phyloP scores from a whole-genome alignment of 1,140 invertebrate species.

The Drosophila pandora region DNA sequence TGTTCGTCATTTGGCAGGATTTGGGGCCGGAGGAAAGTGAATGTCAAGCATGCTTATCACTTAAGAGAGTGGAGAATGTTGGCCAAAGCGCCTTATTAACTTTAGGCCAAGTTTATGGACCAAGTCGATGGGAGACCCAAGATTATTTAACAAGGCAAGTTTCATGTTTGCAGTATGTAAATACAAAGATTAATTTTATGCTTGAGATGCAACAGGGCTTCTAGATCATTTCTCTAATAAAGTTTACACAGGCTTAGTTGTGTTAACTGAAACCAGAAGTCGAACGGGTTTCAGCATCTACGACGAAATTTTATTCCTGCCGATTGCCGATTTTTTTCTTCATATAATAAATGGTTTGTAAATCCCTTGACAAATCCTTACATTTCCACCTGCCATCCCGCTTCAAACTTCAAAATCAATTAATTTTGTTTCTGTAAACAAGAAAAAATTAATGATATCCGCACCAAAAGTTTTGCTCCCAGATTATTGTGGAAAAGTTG shows the following conservation, averaged over 20 bases:
- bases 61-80: slow-evolving; percentile 23
- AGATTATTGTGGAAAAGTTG: slow-evolving; percentile 54
- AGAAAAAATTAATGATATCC: slow-evolving; percentile 66
- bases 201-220: background rate
- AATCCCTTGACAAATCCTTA: slow-evolving; percentile 13
- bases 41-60: slow-evolving; percentile 37
- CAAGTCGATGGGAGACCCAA: slow-evolving; percentile 3
- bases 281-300: background rate
- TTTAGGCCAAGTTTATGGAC: slow-evolving; percentile 8
- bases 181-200: background rate
- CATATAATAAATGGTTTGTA: slow-evolving; percentile 1
- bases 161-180: slow-evolving; percentile 2
- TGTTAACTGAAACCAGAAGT: background rate
- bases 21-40: slow-evolving; percentile 24
- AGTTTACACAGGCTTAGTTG: no score
- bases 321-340: background rate
- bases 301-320: background rate
- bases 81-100: slow-evolving; percentile 31
- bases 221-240: background rate
- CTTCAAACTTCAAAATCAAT: slow-evolving; percentile 27
- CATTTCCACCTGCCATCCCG: slow-evolving; percentile 17
- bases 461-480: slow-evolving; percentile 43
- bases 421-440: slow-evolving; percentile 54
- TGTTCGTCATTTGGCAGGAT: slow-evolving; percentile 37
- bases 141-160: slow-evolving; percentile 2